Evolutionary conservation across 1,140 invertebrate species (phyloP).

Genomic region (Drosophila willistoni): DNA sequence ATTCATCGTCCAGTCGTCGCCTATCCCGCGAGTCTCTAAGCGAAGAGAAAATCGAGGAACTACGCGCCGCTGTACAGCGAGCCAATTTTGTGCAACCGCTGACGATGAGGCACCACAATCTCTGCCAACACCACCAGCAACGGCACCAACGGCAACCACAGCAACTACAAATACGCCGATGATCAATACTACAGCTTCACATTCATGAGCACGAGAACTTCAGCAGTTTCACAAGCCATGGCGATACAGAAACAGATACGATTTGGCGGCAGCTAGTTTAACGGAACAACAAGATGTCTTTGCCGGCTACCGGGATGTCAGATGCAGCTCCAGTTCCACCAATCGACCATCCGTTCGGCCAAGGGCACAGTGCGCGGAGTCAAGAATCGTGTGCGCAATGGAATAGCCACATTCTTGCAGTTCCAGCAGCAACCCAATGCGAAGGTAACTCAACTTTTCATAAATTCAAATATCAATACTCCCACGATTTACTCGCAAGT

Average conservation of each 20-base stretch:
- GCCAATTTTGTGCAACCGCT: constrained; percentile 75
- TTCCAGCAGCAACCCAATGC: constrained; percentile 87
- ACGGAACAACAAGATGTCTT: constrained; percentile 86
- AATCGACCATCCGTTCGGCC: constrained; percentile 93
- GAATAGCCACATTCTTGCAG: constrained; percentile 97
- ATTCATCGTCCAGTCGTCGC: constrained; percentile 29
- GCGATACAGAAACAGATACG: constrained; percentile 62
- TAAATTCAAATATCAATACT: neutral
- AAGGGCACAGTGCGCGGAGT: constrained; percentile 96
- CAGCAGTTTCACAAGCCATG: constrained; percentile 85
- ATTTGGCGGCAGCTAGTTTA: constrained; percentile 27
- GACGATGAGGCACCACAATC: constrained; percentile 51
- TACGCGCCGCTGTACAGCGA: constrained; percentile 68
- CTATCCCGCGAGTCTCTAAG: constrained; percentile 64
- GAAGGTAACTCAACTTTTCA: constrained; percentile 85
- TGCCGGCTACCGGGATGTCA: constrained; percentile 91
- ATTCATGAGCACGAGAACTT: constrained; percentile 87
- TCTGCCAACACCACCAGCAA: constrained; percentile 31
- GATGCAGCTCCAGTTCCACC: constrained; percentile 87
- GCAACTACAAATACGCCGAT: constrained; percentile 86
- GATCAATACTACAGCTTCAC: constrained; percentile 92
- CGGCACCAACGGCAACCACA: constrained; percentile 33
- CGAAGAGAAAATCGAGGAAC: constrained; percentile 70
- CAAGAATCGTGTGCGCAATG: constrained; percentile 95
- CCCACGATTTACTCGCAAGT: constrained; percentile 41